Base-by-base conservation (phyloP, 2,888 invertebrate species). In the Drosophila helvetica region DNA sequence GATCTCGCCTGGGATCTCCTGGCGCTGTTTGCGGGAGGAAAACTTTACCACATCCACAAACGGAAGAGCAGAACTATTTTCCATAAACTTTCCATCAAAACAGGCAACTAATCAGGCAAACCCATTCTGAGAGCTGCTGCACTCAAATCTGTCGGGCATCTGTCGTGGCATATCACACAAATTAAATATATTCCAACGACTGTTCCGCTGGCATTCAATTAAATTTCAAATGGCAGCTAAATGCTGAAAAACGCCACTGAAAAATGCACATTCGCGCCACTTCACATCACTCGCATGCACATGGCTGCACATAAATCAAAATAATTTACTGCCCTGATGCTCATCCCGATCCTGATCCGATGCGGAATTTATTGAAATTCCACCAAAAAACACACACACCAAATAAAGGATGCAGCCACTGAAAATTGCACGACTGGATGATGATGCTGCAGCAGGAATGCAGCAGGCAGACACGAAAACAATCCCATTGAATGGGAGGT, bases 251-350 rank as follows among this genome's bases (percentile, higher is more conserved):
- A 43, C 42, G 47, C 25, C 22, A 22, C 33, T 33, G 18, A n/a
- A 22, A 50, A 65, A 43, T 47, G 47, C 25, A 45, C 61, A 27
- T 46, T 63, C 56, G 46, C 25, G 17, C 48, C 22, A 47, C 42
- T 27, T 58, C 56, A 51, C 64, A 75, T 77, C 72, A 68, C 58
- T 65, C 58, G 63, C 64, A 67, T 65, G 57, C 71, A 58, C 71
- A 58, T 57, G 69, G 42, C 60, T 70, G 58, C 58, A 61, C 59
- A 83, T 82, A 82, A 82, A 82, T 78, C 79, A 79, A 74, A 76
- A 78, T 79, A 80, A 79, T 80, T 79, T 76, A 83, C 68, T 63
- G 67, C 65, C 15, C 38, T 7, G 38, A n/a, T n/a, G 38, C 66
- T 27, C 47, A 43, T 47, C 30, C 33, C 15, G 33, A 33, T 12